Base-by-base conservation (phyloP, 2,113 vertebrate genomes). In the Orientallactaga bullata region DNA sequence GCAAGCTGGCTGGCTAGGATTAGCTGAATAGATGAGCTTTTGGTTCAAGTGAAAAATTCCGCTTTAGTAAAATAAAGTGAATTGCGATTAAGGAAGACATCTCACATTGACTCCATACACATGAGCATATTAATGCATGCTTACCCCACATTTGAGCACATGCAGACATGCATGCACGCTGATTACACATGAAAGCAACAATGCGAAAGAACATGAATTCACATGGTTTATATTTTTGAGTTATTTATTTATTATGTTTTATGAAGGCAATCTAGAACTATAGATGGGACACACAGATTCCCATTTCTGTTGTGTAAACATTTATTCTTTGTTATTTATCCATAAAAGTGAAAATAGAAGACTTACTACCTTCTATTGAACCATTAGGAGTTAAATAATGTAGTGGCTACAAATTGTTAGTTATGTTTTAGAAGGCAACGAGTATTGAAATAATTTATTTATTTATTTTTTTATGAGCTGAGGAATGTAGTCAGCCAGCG, bases 281-380 rank as follows among this genome's bases (percentile, higher is more conserved):
- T 65, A 60, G 39, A 13, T 66, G 23, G 12, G 16, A 17, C 51
- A 60, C 0, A 60, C 2, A 37, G 8, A 76, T 92, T 85, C 71
- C 95, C n/a, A 91, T 77, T 85, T 72, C 30, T 26, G 93, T 89
- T 89, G 35, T 84, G 4, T 69, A 69, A 87, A 51, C 61, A 39
- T 12, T 58, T 60, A 42, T 87, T 66, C 24, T 9, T 5, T 63
- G 15, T 89, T 80, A 42, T 16, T 74, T 95, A 76, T 63, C 28
- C 24, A 17, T 81, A 80, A 78, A 61, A 18, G 61, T 8, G 18
- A 55, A 83, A 83, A 17, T 60, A 65, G 18, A n/a, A 84, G 58
- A 69, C n/a, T 39, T 15, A 60, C 7, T 66, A 83, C 23, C 8
- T 82, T 81, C 15, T 71, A 5, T 17, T 66, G 60, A 18, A 78